These are phyloP conservation scores for Mylabris sibirica DNA, from an alignment of 2,888 invertebrate genomes.

Conservation along the genomic window DNA sequence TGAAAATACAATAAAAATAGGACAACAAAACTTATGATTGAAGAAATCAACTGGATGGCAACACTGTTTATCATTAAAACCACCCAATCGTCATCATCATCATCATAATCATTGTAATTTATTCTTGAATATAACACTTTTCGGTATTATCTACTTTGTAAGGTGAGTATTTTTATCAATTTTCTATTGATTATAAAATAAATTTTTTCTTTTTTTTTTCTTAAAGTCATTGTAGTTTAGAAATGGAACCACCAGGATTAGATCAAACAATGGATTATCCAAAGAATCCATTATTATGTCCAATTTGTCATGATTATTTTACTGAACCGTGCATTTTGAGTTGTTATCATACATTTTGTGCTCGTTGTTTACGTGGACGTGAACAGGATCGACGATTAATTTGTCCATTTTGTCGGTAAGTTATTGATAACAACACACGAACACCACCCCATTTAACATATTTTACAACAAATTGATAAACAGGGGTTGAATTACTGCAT, in stretches of 20 bases:
- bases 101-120: neutral
- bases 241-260: conserved; percentile 58
- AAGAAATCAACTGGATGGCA: conserved; percentile 21
- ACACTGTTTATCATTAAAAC: conserved; percentile 6
- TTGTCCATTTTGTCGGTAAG: conserved; percentile 75
- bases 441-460: neutral
- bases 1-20: conserved; percentile 7
- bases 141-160: conserved; percentile 51
- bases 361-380: conserved; percentile 69
- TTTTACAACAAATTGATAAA: too few species aligned
- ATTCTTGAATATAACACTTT: conserved; percentile 22
- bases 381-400: conserved; percentile 69
- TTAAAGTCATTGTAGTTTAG: conserved; percentile 43
- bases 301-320: conserved; percentile 73
- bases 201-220: conserved; percentile 23
- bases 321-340: conserved; percentile 72
- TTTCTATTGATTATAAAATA: conserved; percentile 28
- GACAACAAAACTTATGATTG: neutral
- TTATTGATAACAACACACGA: conserved; percentile 16
- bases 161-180: conserved; percentile 37
- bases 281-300: conserved; percentile 71
- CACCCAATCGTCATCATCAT: neutral
- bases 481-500: neutral
- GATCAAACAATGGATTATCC: conserved; percentile 56
- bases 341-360: conserved; percentile 77